Percentiles rank a stretch among this genome's conserved stretches.
These are phyloP conservation scores for Tipula vernalis DNA, from an alignment of 2,888 invertebrate species.

Conservation along the genomic window DNA sequence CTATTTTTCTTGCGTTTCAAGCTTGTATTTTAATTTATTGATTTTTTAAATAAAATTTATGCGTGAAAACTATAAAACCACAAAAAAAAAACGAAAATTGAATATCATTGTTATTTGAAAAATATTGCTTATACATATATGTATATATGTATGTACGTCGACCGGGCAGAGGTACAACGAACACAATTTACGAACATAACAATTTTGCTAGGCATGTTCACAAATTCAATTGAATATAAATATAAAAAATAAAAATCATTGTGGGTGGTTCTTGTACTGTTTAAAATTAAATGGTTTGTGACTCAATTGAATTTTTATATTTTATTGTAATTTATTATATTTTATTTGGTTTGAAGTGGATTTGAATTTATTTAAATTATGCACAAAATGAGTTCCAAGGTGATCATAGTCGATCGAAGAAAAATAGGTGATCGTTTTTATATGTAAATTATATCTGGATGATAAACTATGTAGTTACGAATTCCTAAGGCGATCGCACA, in stretches of 20 bases:
- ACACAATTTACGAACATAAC: neutral
- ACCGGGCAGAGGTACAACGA: neutral
- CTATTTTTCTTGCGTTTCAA: neutral
- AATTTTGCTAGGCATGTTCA: neutral
- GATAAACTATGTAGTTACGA: neutral
- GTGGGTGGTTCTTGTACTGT: neutral
- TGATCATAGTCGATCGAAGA: neutral
- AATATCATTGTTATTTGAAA: neutral
- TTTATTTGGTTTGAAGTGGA: neutral
- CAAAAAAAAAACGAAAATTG: neutral
- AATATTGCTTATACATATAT: neutral
- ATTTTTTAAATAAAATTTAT: neutral
- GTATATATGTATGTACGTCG: neutral
- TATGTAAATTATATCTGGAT: neutral
- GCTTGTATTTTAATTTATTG: neutral
- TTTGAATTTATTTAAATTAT: neutral
- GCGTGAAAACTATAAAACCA: neutral
- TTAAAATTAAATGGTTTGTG: neutral
- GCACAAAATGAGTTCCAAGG: neutral
- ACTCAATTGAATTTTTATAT: neutral
- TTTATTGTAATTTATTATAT: neutral
- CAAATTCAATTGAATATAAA: neutral
- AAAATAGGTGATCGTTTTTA: neutral
- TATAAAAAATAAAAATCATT: neutral
- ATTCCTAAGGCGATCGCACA: neutral